These are phyloP conservation scores for Rissa tridactyla DNA, from an alignment of 2,113 vertebrate species.

Conservation along the genomic window DNA sequence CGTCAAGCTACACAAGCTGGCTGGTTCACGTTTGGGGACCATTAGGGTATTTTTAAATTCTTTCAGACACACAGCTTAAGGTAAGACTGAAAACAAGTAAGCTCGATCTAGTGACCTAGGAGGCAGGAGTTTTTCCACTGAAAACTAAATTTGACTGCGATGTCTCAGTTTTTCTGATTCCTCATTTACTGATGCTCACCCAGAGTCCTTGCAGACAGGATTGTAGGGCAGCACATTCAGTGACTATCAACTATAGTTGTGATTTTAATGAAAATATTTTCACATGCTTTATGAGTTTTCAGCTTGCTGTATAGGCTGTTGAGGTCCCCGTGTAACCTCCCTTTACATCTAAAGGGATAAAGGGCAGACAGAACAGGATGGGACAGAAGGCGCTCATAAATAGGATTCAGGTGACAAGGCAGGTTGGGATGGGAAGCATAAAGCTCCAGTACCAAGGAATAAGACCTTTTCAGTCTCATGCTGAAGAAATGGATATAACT, in stretches of 20 bases:
- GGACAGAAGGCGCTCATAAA: neutral
- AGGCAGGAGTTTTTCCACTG: neutral
- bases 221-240: neutral
- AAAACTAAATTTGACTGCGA: neutral
- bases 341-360: neutral
- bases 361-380: neutral
- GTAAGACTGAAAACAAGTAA: neutral
- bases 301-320: neutral
- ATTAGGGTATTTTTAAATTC: neutral
- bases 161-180: neutral
- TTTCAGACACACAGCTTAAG: neutral
- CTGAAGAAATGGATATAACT: neutral
- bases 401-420: neutral
- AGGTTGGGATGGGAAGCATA: neutral
- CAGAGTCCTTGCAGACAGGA: neutral
- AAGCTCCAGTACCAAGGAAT: neutral
- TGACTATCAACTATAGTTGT: neutral
- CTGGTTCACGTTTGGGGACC: neutral
- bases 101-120: neutral
- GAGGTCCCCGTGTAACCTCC: neutral
- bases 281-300: neutral
- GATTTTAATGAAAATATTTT: neutral
- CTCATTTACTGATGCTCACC: neutral
- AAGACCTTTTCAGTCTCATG: neutral
- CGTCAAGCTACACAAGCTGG: neutral